phyloP scores from a whole-genome alignment of 2,113 vertebrate species.

The Mastomys coucha region DNA sequence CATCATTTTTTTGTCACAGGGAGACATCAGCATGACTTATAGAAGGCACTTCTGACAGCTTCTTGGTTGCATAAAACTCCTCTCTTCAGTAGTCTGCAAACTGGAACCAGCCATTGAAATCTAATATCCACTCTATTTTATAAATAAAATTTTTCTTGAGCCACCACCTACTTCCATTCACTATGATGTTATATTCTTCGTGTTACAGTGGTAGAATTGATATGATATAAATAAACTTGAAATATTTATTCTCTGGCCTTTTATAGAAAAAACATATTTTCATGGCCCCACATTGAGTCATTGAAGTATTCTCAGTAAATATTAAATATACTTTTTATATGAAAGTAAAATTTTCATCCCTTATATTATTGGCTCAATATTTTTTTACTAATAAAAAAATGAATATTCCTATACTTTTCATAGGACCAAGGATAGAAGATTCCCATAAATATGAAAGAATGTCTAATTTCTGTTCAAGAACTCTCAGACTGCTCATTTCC shows the following conservation, averaged over 20 bases:
- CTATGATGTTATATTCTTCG: neutral
- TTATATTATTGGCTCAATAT: conserved; percentile 25
- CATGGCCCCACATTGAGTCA: neutral
- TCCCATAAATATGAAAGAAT: conserved; percentile 1
- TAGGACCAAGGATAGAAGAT: conserved; percentile 34
- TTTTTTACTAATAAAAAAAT: conserved; percentile 41
- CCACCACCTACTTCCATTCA: neutral
- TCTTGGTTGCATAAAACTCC: neutral
- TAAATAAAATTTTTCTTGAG: conserved; percentile 4
- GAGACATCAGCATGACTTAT: neutral
- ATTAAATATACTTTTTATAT: neutral
- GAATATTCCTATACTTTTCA: neutral
- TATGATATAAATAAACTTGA: neutral
- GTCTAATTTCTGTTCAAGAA: conserved; percentile 32
- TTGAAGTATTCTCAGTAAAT: neutral
- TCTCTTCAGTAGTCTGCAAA: neutral
- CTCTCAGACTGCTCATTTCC: conserved; percentile 50
- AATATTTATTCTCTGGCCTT: conserved; percentile 20
- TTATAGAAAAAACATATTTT: conserved; percentile 27
- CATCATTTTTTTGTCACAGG: neutral
- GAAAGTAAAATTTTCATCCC: conserved; percentile 21
- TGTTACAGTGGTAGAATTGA: neutral
- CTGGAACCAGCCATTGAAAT: conserved; percentile 3
- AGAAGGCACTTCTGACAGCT: neutral
- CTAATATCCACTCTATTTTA: neutral